phyloP scores from a whole-genome alignment of 2,797 vertebrate genomes.

The Tragopan temminckii region DNA sequence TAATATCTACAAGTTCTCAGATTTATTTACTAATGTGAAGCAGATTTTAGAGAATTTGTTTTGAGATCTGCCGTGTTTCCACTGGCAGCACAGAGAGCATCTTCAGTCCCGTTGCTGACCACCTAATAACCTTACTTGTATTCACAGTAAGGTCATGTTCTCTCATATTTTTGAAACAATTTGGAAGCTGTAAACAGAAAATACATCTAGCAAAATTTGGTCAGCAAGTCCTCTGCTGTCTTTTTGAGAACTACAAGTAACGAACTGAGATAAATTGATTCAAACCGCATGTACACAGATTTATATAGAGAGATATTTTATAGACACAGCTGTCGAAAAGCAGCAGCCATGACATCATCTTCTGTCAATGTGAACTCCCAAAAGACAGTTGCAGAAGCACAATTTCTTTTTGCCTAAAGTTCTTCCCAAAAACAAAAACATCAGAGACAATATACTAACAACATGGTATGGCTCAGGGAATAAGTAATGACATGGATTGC shows the following conservation, averaged over 20 bases:
- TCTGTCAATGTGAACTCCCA: conserved; percentile 6
- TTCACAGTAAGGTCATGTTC: neutral
- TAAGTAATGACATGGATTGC: neutral
- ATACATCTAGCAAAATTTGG: neutral
- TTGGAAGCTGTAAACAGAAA: neutral
- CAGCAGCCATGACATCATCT: neutral
- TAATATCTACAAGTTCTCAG: neutral
- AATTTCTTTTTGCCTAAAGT: neutral
- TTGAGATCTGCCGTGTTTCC: neutral
- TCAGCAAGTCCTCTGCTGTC: neutral
- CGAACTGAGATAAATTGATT: neutral
- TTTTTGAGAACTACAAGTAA: neutral
- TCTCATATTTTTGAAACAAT: conserved; percentile 25
- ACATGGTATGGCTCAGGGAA: neutral
- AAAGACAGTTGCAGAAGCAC: neutral
- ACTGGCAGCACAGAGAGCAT: neutral
- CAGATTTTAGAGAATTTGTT: conserved; percentile 14
- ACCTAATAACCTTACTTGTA: neutral
- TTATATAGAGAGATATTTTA: neutral
- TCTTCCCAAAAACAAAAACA: neutral
- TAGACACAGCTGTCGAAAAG: neutral
- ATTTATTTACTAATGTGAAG: neutral
- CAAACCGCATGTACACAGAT: neutral
- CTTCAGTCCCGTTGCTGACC: neutral
- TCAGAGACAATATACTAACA: neutral